Base-by-base conservation (phyloP, 2,797 vertebrate species). In the Antrozous pallidus region DNA sequence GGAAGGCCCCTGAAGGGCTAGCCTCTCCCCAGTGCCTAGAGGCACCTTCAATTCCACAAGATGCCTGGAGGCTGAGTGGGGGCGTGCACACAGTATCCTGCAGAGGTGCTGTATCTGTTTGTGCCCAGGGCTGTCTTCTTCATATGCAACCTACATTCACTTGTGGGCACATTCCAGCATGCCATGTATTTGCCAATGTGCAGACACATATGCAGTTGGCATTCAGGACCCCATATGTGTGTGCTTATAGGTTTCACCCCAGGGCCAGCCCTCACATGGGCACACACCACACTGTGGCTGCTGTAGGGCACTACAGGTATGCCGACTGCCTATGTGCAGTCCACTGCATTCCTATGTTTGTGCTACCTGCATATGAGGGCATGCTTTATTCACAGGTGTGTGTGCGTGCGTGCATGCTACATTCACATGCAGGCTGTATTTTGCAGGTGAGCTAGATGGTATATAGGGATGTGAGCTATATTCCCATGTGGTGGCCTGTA, bases 141-240 rank as follows among this genome's bases (percentile, higher is more conserved):
- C 0, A 0, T 28, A 13, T 16, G 45, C 13, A 31, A 45, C 47
- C n/a, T 28, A 47, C 58, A 54, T 40, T 94, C 70, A 82, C 94
- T 86, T 86, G 79, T 81, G 94, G 79, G 63, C 42, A 40, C 14
- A 31, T 42, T 28, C 69, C 63, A 38, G 92, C 56, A 33, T n/a
- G 40, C 73, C 3, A 2, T 4, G 47, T 38, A 73, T 65, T 79
- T 69, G 56, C 83, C 58, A 18, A 10, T 1, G 26, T 33, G 47
- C 0, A 4, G 58, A 69, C 31, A 75, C 45, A n/a, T 42, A 20
- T 13, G 71, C 33, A 33, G 84, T 42, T 42, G 47, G 61, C 86
- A 47, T 20, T 28, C 0, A 5, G 58, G 73, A 79, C 5, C 6
- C 16, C 51, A 79, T 12, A 16, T 8, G 38, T n/a, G 31, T 28